Evolutionary conservation across 2,888 invertebrate species (phyloP), one percentile per base, ranked within the genome.

Genomic region (Dendrolimus pini): DNA sequence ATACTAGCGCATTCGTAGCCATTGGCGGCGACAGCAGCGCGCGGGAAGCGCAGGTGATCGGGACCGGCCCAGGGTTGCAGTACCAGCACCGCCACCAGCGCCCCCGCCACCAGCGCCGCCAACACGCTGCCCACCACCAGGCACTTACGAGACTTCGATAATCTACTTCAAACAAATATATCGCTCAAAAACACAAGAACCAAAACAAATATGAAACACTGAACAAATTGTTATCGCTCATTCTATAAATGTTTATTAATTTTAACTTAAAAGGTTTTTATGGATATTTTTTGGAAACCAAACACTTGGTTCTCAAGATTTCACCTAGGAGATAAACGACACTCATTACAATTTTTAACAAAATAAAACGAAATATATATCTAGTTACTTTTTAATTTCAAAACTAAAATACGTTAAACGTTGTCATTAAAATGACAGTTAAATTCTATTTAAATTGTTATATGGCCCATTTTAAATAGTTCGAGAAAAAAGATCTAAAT

Each of bases 1-100:
- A 96, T 93, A 41, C 87, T 80, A 7, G 96, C 94, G 80, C 96
- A 96, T 74, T 94, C 94, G 66, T 86, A 82, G 56, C 95, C 95
- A 85, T 96, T 96, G 54, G 95, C 93, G 41, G 94, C 93, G 60
- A 96, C 93, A 6, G 94, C 94, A 53, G 93, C 94, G 67, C 74
- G 82, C 69, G 72, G 77, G 81, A 67, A 90, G 71, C 83, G 84
- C 67, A 74, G 77, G 74, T 85, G 77, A 65, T 80, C 72, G 64
- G 69, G 76, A 64, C 68, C 71, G 66, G 80, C 73, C 83, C 89
- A 86, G 63, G 89, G 84, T 75, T 84, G 83, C 65, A 87, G 77
- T 67, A 90, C 83, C 76, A 89, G 80, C 75, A 89, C 73, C 60
- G 84, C 86, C 74, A 90, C 83, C 80, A 89, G 74, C 78, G 82